Evolutionary conservation across 1,140 invertebrate species (phyloP).

Genomic region (Drosophila lacteicornis): DNA sequence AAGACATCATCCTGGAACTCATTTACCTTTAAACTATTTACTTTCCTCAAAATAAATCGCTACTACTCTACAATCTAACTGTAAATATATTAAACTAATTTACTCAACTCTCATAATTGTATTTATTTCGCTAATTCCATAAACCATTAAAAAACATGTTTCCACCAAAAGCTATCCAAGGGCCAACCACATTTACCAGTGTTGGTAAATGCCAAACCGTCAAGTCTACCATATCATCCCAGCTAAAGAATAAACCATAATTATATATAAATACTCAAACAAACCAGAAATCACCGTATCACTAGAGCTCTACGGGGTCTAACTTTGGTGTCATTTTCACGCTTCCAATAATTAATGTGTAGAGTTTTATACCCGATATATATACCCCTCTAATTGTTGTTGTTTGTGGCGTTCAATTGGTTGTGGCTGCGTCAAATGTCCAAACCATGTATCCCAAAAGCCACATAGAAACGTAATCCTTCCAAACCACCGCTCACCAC

Average conservation of each 20-base stretch:
- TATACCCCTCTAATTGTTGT: conserved; percentile 40
- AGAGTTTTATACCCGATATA: conserved; percentile 39
- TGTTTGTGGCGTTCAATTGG: conserved; percentile 66
- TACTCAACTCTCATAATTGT: conserved; percentile 26
- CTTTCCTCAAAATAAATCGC: background rate
- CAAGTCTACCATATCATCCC: conserved; percentile 63
- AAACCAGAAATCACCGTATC: conserved; percentile 75
- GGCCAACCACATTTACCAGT: conserved; percentile 49
- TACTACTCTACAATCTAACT: background rate
- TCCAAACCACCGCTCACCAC: conserved; percentile 49
- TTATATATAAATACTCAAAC: conserved; percentile 36
- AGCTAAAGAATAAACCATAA: conserved; percentile 23
- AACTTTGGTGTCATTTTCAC: conserved; percentile 82
- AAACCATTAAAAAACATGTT: conserved; percentile 53
- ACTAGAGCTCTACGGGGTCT: conserved; percentile 78
- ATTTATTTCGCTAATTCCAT: conserved; percentile 25
- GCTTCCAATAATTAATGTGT: conserved; percentile 65
- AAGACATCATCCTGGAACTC: background rate
- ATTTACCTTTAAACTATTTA: background rate
- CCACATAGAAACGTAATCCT: conserved; percentile 46
- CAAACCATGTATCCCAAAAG: conserved; percentile 53
- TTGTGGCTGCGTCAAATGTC: conserved; percentile 67
- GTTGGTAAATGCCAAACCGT: conserved; percentile 42
- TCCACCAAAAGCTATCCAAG: conserved; percentile 71
- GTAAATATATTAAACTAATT: conserved; percentile 1